Evolutionary conservation across 2,113 vertebrate genomes (phyloP).

Genomic region (Pelodiscus sinensis): DNA sequence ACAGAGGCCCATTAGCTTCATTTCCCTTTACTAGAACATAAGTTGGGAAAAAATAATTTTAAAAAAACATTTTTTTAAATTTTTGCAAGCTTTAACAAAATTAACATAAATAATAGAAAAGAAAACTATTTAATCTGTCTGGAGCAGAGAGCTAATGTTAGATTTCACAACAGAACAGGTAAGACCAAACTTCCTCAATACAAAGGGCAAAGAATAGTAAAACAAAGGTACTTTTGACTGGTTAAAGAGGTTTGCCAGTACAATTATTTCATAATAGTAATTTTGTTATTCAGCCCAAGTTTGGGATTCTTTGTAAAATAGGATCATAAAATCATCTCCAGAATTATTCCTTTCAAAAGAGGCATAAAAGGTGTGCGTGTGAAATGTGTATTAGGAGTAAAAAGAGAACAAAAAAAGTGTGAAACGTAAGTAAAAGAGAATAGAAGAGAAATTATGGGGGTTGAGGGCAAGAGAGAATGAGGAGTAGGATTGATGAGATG

Average conservation of each 20-base stretch:
- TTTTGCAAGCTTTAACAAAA: not conserved
- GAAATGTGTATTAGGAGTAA: not conserved
- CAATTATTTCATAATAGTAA: not conserved
- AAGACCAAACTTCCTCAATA: not conserved
- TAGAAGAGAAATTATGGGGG: not conserved
- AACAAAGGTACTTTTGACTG: not conserved
- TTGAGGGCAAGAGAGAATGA: not conserved
- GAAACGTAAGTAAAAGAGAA: not conserved
- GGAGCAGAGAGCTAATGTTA: not conserved
- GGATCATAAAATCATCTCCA: not conserved
- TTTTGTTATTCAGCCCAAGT: not conserved
- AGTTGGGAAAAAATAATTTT: rapidly evolving
- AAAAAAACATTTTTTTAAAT: not conserved
- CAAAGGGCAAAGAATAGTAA: not conserved
- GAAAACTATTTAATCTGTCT: not conserved
- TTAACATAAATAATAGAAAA: not conserved
- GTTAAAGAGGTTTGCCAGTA: not conserved
- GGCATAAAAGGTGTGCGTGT: not conserved
- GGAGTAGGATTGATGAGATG: not conserved
- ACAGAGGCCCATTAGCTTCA: rapidly evolving
- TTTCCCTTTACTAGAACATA: not conserved
- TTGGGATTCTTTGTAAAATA: not conserved
- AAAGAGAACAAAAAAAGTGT: not conserved
- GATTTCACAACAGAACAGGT: not conserved
- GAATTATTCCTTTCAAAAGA: not conserved